Evolutionary conservation across 2,888 invertebrate genomes (phyloP).

Genomic region (Pyrochroa serraticornis): DNA sequence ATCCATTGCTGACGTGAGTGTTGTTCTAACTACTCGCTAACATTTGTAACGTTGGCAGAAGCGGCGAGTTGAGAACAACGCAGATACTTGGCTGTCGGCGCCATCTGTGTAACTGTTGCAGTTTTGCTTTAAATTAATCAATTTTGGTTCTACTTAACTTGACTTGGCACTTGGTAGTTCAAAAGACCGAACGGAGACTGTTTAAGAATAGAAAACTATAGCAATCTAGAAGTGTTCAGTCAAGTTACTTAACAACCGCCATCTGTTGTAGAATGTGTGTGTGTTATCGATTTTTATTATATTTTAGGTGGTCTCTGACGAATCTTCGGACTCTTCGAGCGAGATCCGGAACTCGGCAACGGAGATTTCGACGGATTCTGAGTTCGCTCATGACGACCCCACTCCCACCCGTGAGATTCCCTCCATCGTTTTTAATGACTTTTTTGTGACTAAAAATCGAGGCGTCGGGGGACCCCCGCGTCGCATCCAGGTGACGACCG

Average conservation of each 20-base stretch:
- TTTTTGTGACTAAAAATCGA: constrained; percentile 63
- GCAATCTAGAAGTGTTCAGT: too few species aligned
- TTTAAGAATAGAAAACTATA: background rate
- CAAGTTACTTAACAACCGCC: too few species aligned
- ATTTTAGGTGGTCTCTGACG: constrained; percentile 70
- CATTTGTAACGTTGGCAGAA: background rate
- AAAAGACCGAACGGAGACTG: too few species aligned
- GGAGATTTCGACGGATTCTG: constrained; percentile 91
- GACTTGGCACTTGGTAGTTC: too few species aligned
- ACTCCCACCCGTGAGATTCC: constrained; percentile 76
- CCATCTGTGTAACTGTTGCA: background rate
- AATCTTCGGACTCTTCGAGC: constrained; percentile 71
- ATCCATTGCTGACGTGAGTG: constrained; percentile 61
- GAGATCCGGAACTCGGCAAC: constrained; percentile 85
- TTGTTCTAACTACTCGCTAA: constrained; percentile 43
- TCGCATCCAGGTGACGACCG: constrained; percentile 67
- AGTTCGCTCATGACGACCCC: constrained; percentile 83
- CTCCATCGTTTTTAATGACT: constrained; percentile 75
- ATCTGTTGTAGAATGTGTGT: background rate
- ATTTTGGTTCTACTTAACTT: background rate
- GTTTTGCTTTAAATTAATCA: background rate
- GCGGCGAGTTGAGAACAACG: constrained; percentile 3
- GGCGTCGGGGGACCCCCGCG: constrained; percentile 57
- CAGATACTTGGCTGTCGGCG: constrained; percentile 2
- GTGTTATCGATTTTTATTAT: constrained; percentile 23